Base-by-base conservation (phyloP, 2,888 invertebrate genomes). In the Drosophila percnosoma region DNA sequence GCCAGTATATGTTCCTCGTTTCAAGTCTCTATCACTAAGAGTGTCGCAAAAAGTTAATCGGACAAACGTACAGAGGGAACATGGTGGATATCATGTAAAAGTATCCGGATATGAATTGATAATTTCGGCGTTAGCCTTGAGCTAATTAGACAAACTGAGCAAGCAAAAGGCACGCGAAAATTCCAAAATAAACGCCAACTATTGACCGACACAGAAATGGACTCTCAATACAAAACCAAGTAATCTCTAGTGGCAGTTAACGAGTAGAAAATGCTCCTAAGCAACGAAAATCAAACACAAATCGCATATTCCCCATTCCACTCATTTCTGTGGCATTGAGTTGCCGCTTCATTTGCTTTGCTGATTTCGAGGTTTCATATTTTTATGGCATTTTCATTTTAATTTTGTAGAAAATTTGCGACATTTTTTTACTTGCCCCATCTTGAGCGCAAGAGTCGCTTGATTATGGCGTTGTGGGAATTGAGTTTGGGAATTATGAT, bases 401-500 rank as follows among this genome's bases (percentile, higher is more conserved):
- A 72, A 83, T 86, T 85, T 86, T 40, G 66, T 73, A 54, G 69
- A 58, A 73, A 72, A 75, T 75, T 75, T 78, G 76, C 80, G 53
- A 66, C 49, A 65, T 51, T 68, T 78, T 75, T 63, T 45, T 36
- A 1, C 36, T 40, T 40, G n/a, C 36, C 21, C 45, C 61, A 74
- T 67, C 62, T 78, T 69, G 62, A 52, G 58, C 48, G 79, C 65
- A 31, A 49, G 68, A 71, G 71, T 66, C 81, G 75, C 72, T 85
- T 85, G 85, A 85, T 85, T 85, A 85, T 88, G 89, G 75, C 78
- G 87, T 71, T 78, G 55, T 58, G 85, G 85, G 85, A 85, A 79
- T 85, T 77, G 89, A 83, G 85, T 88, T 88, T 84, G 87, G 83
- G 83, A 84, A 87, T 87, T 85, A 86, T 68, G 87, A 81, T 78